Conservation (phyloP, 2,797 vertebrate genomes). For the Sebastolobus altivelis region DNA sequence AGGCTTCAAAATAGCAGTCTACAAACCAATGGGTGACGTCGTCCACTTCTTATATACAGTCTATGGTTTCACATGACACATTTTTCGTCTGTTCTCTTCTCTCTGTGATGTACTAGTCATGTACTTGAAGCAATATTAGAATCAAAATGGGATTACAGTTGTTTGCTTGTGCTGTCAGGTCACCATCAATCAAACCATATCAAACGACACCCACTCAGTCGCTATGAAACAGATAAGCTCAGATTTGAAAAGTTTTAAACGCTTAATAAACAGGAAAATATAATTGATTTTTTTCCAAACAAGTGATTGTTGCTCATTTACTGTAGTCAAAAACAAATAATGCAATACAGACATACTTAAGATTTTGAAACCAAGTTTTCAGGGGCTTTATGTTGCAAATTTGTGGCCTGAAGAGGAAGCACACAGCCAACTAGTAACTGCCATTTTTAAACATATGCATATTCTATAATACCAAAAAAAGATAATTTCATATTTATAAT, state of each 20-base stretch:
- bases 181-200: no score
- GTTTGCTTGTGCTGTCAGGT: no score
- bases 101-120: no score
- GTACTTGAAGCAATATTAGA: no score
- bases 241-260: neutral
- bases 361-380: neutral
- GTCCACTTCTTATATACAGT: no score
- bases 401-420: neutral
- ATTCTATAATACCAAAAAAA: neutral
- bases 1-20: accelerated
- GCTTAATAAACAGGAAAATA: neutral
- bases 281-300: neutral
- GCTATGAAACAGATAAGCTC: neutral
- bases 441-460: neutral
- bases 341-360: neutral
- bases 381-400: neutral
- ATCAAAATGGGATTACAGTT: no score
- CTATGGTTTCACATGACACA: no score
- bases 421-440: neutral
- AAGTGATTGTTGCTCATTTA: neutral
- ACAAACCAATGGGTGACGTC: no score
- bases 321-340: neutral
- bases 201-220: no score
- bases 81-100: no score
- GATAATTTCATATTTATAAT: neutral